Evolutionary conservation across 1,140 invertebrate genomes (phyloP).

Genomic region (Pinna nobilis): DNA sequence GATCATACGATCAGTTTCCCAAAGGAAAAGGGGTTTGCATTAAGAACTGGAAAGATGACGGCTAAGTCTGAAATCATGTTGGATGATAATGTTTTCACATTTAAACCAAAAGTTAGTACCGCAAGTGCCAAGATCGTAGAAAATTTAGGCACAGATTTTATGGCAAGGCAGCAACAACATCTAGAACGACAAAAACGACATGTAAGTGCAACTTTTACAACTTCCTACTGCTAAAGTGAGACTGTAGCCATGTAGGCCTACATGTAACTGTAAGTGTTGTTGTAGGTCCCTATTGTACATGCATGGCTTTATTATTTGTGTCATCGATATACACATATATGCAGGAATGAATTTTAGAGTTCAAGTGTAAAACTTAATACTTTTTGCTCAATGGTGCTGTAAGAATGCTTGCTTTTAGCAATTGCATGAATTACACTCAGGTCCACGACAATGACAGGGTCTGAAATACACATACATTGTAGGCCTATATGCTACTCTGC

Average conservation of each 20-base stretch:
- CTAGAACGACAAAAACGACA: conserved; percentile 66
- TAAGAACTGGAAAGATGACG: conserved; percentile 44
- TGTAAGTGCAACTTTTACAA: conserved; percentile 66
- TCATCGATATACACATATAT: neutral
- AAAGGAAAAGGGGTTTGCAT: conserved; percentile 15
- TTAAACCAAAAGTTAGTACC: conserved; percentile 67
- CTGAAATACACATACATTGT: no score
- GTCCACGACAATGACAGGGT: no score
- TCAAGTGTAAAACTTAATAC: no score
- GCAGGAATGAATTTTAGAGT: no score
- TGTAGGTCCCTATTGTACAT: neutral
- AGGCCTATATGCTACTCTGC: no score
- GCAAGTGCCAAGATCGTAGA: conserved; percentile 68
- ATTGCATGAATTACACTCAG: no score
- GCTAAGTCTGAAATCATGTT: conserved; percentile 42
- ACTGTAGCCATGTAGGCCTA: neutral
- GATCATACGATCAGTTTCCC: conserved; percentile 9
- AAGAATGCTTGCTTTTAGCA: no score
- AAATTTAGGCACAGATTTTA: conserved; percentile 69
- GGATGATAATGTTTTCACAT: conserved; percentile 68
- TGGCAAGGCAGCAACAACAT: conserved; percentile 70
- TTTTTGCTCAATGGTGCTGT: no score
- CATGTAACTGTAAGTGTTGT: neutral
- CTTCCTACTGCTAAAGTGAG: neutral
- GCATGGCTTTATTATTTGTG: neutral